Percentiles rank a stretch among this genome's conserved stretches.
phyloP scores from a whole-genome alignment of 2,113 vertebrate genomes.

The Petaurus breviceps region DNA sequence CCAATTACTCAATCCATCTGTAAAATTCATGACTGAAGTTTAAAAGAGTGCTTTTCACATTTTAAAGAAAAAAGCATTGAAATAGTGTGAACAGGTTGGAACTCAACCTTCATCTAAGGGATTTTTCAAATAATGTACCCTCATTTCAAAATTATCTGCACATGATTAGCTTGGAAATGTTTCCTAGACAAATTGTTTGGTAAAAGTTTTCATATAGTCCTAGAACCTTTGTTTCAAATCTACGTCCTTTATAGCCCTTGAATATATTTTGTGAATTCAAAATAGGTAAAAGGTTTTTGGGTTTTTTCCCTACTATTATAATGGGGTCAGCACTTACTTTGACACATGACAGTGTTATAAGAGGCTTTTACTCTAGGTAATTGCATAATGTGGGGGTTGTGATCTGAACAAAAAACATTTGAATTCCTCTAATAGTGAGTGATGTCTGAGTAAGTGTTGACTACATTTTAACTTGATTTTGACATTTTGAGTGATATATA shows the following conservation, averaged over 20 bases:
- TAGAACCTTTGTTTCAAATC: conserved; percentile 27
- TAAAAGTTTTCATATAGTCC: background rate
- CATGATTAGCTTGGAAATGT: conserved; percentile 32
- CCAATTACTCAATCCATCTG: conserved; percentile 4
- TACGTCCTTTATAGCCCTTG: background rate
- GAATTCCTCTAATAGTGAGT: background rate
- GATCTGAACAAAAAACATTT: background rate
- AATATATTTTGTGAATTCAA: conserved; percentile 7
- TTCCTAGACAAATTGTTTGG: background rate
- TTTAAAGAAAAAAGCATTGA: conserved; percentile 58
- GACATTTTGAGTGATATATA: conserved; percentile 4
- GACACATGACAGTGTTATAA: background rate
- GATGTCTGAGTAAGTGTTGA: background rate
- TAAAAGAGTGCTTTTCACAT: conserved; percentile 46
- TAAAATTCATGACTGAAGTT: conserved; percentile 61
- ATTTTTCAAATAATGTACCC: conserved; percentile 58
- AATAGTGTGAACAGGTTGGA: conserved; percentile 48
- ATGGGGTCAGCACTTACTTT: background rate
- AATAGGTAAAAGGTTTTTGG: background rate
- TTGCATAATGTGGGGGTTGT: background rate
- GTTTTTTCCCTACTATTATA: background rate
- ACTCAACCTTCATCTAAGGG: conserved; percentile 24
- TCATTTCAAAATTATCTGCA: conserved; percentile 51
- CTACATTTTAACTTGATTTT: conserved; percentile 25
- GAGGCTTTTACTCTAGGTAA: background rate